Evolutionary conservation across 1,140 invertebrate species (phyloP).

Genomic region (Eriosoma lanigerum): DNA sequence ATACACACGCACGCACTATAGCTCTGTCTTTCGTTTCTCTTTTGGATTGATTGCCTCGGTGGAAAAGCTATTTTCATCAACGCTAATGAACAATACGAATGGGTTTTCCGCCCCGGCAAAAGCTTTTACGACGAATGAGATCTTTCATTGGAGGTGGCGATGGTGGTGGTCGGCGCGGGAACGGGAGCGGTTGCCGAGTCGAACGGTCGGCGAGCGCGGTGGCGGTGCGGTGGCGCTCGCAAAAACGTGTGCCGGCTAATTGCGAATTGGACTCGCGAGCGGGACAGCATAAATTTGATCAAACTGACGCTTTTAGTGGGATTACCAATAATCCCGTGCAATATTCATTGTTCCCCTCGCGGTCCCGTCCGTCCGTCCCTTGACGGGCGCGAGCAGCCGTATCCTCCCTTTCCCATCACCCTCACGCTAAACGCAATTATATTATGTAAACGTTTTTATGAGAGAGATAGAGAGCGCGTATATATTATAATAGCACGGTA

Average conservation of each 20-base stretch:
- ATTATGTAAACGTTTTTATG: no score
- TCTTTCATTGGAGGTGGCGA: slow-evolving; percentile 17
- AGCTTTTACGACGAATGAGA: slow-evolving; percentile 52
- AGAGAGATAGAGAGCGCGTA: no score
- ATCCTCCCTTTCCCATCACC: not conserved
- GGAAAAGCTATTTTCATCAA: slow-evolving; percentile 52
- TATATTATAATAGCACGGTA: no score
- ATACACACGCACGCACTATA: no score
- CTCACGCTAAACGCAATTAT: not conserved
- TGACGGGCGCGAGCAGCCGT: not conserved
- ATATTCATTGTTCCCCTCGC: slow-evolving; percentile 45
- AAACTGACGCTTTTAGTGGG: slow-evolving; percentile 52
- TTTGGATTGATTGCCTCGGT: slow-evolving; percentile 52
- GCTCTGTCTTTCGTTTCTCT: slow-evolving; percentile 40
- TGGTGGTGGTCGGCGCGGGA: not conserved
- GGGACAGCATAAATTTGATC: slow-evolving; percentile 51
- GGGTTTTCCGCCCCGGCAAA: slow-evolving; percentile 50
- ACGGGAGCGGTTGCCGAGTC: not conserved
- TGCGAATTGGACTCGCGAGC: slow-evolving; percentile 48
- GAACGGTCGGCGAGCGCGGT: not conserved
- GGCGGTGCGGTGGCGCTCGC: not conserved
- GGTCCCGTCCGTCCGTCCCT: not conserved
- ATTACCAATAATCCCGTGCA: slow-evolving; percentile 51
- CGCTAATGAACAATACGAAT: slow-evolving; percentile 52
- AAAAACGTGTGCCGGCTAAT: slow-evolving; percentile 46